phyloP scores from a whole-genome alignment of 2,797 vertebrate genomes.

The Hozukius guyotensis region DNA sequence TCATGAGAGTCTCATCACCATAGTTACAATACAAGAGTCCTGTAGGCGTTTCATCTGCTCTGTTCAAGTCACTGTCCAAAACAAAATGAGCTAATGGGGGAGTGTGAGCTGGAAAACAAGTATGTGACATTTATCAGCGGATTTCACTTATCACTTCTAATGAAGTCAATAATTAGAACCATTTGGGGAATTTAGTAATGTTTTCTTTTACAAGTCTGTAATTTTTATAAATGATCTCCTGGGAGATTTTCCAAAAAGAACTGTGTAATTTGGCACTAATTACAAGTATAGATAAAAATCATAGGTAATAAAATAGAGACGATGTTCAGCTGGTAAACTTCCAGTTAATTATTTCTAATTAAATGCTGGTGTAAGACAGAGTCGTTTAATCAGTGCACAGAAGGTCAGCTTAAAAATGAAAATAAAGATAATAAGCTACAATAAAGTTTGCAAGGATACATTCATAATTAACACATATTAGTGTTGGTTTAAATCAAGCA shows the following conservation, averaged over 20 bases:
- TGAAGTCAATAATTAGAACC: background rate
- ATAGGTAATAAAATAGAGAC: background rate
- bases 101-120: background rate
- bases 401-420: background rate
- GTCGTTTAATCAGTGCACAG: background rate
- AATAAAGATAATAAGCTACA: background rate
- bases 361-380: background rate
- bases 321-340: background rate
- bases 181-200: background rate
- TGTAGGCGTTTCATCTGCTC: constrained; percentile 31
- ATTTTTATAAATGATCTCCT: constrained; percentile 12
- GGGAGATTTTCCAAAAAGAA: constrained; percentile 8
- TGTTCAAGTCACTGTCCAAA: constrained; percentile 29
- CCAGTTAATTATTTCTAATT: background rate
- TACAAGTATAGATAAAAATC: background rate
- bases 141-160: background rate
- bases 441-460: background rate
- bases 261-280: background rate
- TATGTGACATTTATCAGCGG: background rate
- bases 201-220: constrained; percentile 4
- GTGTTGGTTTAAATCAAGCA: background rate
- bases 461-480: background rate
- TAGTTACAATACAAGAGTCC: constrained; percentile 30
- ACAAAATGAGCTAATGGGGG: constrained; percentile 9
- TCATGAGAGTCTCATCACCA: constrained; percentile 31